Evolutionary conservation across 2,888 invertebrate species (phyloP).

Genomic region (Cheiracanthium punctorium): DNA sequence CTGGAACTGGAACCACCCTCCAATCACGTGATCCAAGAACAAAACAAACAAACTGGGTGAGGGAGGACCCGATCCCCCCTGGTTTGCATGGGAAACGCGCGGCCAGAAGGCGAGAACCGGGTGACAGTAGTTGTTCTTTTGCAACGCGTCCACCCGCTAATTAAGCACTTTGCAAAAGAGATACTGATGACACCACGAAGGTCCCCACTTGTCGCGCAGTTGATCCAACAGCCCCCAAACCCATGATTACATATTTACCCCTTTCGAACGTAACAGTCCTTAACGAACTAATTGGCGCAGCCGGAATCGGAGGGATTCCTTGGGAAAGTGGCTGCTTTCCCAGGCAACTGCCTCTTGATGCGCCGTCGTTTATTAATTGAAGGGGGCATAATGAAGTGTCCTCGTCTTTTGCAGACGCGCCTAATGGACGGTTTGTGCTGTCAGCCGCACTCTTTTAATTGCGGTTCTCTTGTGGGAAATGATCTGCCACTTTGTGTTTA

Average conservation of each 20-base stretch:
- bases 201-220: constrained; percentile 25
- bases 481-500: background rate
- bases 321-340: constrained; percentile 51
- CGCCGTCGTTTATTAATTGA: constrained; percentile 44
- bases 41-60: background rate
- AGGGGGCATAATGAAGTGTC: constrained; percentile 46
- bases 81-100: constrained; percentile 1
- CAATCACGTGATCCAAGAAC: background rate
- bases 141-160: constrained; percentile 3
- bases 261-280: constrained; percentile 8
- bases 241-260: constrained; percentile 39
- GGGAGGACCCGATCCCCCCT: background rate
- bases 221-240: constrained; percentile 44
- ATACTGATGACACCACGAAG: constrained; percentile 6
- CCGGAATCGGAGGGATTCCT: constrained; percentile 34
- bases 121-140: background rate
- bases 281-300: constrained; percentile 43
- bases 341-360: constrained; percentile 35
- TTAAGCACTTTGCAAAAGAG: background rate
- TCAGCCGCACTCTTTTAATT: constrained; percentile 22
- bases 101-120: background rate
- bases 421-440: constrained; percentile 48
- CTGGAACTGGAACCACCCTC: background rate
- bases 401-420: constrained; percentile 27
- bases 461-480: constrained; percentile 20